phyloP scores from a whole-genome alignment of 2,113 vertebrate species.

The Tiliqua scincoides region DNA sequence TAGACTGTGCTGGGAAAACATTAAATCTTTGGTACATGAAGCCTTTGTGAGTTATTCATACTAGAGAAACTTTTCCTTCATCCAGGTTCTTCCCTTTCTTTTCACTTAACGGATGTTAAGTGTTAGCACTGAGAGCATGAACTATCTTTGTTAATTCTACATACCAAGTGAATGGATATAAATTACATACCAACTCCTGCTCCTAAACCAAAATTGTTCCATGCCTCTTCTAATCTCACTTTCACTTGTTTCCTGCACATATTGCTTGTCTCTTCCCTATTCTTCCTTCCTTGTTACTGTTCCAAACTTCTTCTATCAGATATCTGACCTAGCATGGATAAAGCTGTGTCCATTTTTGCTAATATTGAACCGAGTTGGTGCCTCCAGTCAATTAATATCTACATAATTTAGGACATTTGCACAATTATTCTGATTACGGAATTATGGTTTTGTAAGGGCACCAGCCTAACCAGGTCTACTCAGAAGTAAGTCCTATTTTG shows the following conservation, averaged over 20 bases:
- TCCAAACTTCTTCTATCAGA: background rate
- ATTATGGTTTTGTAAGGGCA: background rate
- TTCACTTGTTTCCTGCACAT: background rate
- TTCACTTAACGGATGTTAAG: background rate
- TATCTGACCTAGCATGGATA: background rate
- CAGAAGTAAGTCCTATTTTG: too few relatives aligned
- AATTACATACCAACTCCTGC: background rate
- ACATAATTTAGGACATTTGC: background rate
- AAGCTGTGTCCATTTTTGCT: background rate
- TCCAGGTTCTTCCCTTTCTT: background rate
- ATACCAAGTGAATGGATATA: background rate
- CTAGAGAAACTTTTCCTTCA: background rate
- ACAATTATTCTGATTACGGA: background rate
- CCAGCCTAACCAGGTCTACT: too few relatives aligned
- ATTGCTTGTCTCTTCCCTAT: background rate
- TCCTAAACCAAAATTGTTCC: background rate
- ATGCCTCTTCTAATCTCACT: background rate
- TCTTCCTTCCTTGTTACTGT: background rate
- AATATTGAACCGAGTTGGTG: background rate
- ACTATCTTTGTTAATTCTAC: too few relatives aligned
- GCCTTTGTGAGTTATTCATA: background rate
- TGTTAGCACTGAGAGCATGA: background rate
- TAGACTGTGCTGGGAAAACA: constrained; percentile 37
- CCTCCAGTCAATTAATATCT: background rate
- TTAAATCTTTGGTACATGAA: background rate